Conservation (phyloP, 37 sponge, comb jelly and placozoan species). For the Aplysina aerophoba region DNA sequence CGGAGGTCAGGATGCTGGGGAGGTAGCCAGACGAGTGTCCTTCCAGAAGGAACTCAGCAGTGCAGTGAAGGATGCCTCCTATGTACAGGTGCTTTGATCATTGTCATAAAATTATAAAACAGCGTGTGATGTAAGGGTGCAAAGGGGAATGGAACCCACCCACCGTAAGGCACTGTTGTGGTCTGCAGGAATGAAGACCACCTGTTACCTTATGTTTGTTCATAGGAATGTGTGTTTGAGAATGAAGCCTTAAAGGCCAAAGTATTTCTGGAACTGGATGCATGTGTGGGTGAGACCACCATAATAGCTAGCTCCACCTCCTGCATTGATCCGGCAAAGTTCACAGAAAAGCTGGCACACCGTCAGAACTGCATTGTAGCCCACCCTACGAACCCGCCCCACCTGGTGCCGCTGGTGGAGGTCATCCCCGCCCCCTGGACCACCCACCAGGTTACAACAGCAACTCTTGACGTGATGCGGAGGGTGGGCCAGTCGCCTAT, state of each 20-base stretch:
- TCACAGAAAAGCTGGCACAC: conserved; percentile 82
- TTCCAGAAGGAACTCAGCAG: conserved; percentile 47
- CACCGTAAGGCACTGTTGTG: too few relatives aligned
- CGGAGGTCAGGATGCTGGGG: conserved; percentile 53
- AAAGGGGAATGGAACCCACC: too few relatives aligned
- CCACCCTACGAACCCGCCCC: conserved; percentile 94
- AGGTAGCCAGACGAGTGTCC: conserved; percentile 44
- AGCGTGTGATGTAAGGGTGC: too few relatives aligned
- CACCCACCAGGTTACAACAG: conserved; percentile 26
- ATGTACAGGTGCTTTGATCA: conserved; percentile 72
- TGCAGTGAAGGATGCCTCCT: conserved; percentile 70
- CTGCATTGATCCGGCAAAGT: conserved; percentile 86
- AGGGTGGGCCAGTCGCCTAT: conserved; percentile 87
- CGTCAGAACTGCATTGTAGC: conserved; percentile 85
- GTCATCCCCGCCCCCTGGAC: conserved; percentile 89
- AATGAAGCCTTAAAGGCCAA: conserved; percentile 80
- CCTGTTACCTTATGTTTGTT: not conserved
- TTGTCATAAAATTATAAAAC: too few relatives aligned
- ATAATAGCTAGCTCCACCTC: conserved; percentile 90
- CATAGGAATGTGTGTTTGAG: conserved; percentile 93
- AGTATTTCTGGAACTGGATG: conserved; percentile 82
- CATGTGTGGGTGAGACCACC: conserved; percentile 55
- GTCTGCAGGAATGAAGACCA: too few relatives aligned
- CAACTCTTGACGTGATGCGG: conserved; percentile 66
- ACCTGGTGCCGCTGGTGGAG: conserved; percentile 88